phyloP scores from a whole-genome alignment of 2,888 invertebrate species.

The Isotomurus palustris region DNA sequence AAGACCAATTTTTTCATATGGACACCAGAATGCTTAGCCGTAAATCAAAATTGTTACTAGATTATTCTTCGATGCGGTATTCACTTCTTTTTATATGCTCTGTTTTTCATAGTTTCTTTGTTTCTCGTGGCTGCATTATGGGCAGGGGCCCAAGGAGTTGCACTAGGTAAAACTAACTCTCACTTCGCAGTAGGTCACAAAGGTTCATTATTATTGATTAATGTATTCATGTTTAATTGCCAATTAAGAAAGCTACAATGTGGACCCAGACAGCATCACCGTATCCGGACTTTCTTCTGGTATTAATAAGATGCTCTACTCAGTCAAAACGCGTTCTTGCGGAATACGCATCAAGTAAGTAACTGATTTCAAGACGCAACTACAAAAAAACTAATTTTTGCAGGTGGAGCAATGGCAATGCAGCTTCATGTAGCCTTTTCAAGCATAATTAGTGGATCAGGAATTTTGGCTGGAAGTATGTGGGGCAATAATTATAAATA shows the following conservation, averaged over 20 bases:
- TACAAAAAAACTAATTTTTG: no score
- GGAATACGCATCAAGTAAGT: no score
- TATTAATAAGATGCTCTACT: no score
- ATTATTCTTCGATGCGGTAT: no score
- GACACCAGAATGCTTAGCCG: no score
- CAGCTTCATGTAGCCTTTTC: constrained; percentile 50
- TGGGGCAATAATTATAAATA: constrained; percentile 46
- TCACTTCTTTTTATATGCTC: neutral
- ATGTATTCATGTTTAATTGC: neutral
- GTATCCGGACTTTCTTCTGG: constrained; percentile 49
- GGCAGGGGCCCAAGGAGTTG: no score
- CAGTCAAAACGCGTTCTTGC: no score
- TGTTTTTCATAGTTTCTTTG: neutral
- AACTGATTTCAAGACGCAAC: no score
- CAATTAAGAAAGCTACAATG: constrained; percentile 47
- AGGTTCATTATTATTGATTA: neutral
- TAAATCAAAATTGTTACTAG: no score
- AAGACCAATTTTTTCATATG: no score
- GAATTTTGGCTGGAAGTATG: constrained; percentile 49
- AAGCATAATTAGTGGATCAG: constrained; percentile 47
- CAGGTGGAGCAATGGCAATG: constrained; percentile 49
- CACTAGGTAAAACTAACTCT: no score
- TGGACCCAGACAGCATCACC: constrained; percentile 46
- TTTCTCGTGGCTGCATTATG: neutral
- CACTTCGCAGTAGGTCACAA: no score